Evolutionary conservation across 2,113 vertebrate species (phyloP), one percentile per base, ranked within the genome.

Genomic region (Spilogale gracilis): DNA sequence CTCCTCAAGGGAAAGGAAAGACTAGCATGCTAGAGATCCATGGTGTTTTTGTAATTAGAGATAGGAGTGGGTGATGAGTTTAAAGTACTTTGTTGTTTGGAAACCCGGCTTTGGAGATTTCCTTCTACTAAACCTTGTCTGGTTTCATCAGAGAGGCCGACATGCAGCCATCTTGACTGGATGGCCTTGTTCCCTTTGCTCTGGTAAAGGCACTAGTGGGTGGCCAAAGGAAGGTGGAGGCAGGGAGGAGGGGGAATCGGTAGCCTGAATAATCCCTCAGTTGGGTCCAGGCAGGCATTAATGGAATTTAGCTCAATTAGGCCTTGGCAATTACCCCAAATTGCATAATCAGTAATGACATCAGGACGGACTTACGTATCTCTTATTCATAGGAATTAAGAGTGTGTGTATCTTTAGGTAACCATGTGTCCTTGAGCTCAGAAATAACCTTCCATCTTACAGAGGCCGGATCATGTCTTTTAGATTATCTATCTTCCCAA

Each of bases 181-280:
- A 30, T 50, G 21, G 52, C 7, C 9, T 43, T 56, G 71, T 84
- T 82, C 48, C 3, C 0, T 61, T n/a, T 61, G 16, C 48, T 78
- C 5, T 17, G 52, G 9, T 60, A 12, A 43, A 14, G 25, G 23
- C 3, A 0, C 14, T 27, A 12, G 6, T 6, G 61, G n/a, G 25
- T 3, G 32, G 80, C 27, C 61, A 65, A 3, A 4, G 20, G 67
- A 13, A 9, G 74, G 58, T 13, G 0, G 14, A 38, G 27, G 3
- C 13, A 1, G 27, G 76, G 18, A n/a, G 10, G 9, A 17, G 30
- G 60, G 17, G n/a, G 30, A 16, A 17, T 45, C 12, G 8, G 23
- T 13, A 48, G 20, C 45, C 27, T 27, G 1, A 1, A 50, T 23
- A 45, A 18, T 67, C 16, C 3, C 32, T 45, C 32, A 11, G 16